These are phyloP conservation scores for Eupithecia abbreviata DNA, from an alignment of 2,888 invertebrate genomes.

Conservation along the genomic window DNA sequence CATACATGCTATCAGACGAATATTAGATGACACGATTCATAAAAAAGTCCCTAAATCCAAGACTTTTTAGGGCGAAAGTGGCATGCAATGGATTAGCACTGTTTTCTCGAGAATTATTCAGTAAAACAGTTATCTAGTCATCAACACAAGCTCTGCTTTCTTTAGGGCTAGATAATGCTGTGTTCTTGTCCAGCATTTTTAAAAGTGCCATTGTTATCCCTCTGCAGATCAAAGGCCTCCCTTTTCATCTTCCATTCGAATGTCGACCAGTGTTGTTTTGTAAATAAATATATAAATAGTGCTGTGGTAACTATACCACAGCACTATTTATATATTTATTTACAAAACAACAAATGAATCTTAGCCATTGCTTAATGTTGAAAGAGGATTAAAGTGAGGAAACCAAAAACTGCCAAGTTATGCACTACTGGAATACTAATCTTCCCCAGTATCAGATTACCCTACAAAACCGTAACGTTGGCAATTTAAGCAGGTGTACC, in stretches of 20 bases:
- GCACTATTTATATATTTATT: too few relatives aligned
- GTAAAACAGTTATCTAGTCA: neutral
- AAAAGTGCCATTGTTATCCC: too few relatives aligned
- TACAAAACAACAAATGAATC: too few relatives aligned
- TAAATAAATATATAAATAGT: too few relatives aligned
- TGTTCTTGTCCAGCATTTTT: neutral
- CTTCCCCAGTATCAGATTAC: constrained; percentile 4
- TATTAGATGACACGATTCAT: neutral
- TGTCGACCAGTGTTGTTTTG: too few relatives aligned
- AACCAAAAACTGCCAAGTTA: neutral
- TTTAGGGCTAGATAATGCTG: neutral
- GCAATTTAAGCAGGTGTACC: constrained; percentile 13
- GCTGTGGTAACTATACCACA: too few relatives aligned
- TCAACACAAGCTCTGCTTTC: neutral
- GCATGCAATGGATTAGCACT: neutral
- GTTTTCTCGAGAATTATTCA: too few relatives aligned
- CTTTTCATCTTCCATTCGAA: too few relatives aligned
- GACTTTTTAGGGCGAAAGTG: neutral
- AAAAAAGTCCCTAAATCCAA: neutral
- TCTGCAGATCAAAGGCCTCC: too few relatives aligned
- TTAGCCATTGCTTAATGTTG: too few relatives aligned
- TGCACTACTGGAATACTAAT: neutral
- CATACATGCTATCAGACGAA: neutral
- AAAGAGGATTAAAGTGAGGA: neutral
- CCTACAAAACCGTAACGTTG: neutral